phyloP scores from a whole-genome alignment of 1,140 invertebrate genomes.

The Mylabris phalerata region DNA sequence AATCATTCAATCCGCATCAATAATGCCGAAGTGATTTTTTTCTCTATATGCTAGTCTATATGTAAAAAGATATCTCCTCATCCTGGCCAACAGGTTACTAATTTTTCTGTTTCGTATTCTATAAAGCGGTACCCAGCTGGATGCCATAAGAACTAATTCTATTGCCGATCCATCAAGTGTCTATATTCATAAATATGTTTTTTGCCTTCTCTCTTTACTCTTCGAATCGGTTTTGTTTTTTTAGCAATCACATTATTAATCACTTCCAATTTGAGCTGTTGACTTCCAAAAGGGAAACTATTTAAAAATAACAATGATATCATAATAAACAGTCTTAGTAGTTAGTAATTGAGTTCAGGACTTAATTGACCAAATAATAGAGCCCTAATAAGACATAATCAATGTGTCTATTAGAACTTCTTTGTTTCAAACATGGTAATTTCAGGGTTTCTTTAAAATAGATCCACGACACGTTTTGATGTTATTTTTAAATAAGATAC shows the following conservation, averaged over 20 bases:
- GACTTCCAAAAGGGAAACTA: constrained; percentile 12
- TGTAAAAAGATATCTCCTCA: background rate
- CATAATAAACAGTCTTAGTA: constrained; percentile 11
- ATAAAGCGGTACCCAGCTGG: constrained; percentile 11
- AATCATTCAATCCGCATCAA: constrained; percentile 17
- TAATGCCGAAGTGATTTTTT: constrained; percentile 14
- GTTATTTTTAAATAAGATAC: too few species aligned
- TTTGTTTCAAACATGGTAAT: too few species aligned
- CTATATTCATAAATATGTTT: constrained; percentile 21
- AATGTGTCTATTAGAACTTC: too few species aligned
- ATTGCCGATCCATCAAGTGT: constrained; percentile 28
- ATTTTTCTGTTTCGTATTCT: constrained; percentile 12
- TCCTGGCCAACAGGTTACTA: constrained; percentile 14
- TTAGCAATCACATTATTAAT: constrained; percentile 30
- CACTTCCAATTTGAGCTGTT: constrained; percentile 14
- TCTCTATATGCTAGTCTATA: background rate
- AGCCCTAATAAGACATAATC: background rate
- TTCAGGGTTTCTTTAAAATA: too few species aligned
- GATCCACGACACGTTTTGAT: too few species aligned
- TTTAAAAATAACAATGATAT: constrained; percentile 16
- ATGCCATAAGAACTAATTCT: constrained; percentile 28
- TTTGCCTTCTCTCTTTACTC: background rate
- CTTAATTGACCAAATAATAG: constrained; percentile 15
- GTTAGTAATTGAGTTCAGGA: constrained; percentile 8
- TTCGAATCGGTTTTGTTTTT: constrained; percentile 25